phyloP scores from a whole-genome alignment of 1,140 invertebrate species.

The Drosophila repleta region DNA sequence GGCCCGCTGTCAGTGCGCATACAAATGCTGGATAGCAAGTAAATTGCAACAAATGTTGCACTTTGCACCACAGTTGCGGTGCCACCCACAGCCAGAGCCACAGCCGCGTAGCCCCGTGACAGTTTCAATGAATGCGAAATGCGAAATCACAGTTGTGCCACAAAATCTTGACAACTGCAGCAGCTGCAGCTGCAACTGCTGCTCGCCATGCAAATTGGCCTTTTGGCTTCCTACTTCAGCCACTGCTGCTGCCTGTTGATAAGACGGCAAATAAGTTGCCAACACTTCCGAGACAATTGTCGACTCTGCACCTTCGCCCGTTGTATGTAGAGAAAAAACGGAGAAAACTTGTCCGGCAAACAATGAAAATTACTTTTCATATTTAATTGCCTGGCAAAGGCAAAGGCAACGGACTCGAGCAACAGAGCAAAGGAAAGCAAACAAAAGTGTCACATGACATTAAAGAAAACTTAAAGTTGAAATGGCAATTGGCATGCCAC shows the following conservation, averaged over 20 bases:
- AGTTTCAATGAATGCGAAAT: slow-evolving; percentile 65
- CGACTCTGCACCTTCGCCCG: slow-evolving; percentile 7
- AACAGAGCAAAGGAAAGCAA: slow-evolving; percentile 44
- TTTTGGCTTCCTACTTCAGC: slow-evolving; percentile 25
- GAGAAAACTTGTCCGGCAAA: slow-evolving; percentile 42
- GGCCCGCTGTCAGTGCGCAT: slow-evolving; percentile 40
- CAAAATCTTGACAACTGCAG: slow-evolving; percentile 29
- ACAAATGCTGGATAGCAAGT: slow-evolving; percentile 43
- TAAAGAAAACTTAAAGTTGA: slow-evolving; percentile 55
- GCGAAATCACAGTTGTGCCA: slow-evolving; percentile 40
- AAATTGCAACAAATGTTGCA: slow-evolving; percentile 59
- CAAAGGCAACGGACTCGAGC: not conserved
- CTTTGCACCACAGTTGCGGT: slow-evolving; percentile 10
- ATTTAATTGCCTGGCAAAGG: slow-evolving; percentile 65
- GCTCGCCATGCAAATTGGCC: slow-evolving; percentile 47
- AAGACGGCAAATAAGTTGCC: slow-evolving; percentile 55
- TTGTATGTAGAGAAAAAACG: not conserved
- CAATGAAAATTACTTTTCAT: slow-evolving; percentile 76
- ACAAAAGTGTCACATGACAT: slow-evolving; percentile 66
- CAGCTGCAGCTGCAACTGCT: not conserved
- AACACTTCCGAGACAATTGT: slow-evolving; percentile 20
- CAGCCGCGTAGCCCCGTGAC: slow-evolving; percentile 49
- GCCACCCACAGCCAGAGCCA: not conserved
- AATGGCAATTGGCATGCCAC: slow-evolving; percentile 66
- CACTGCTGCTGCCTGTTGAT: slow-evolving; percentile 35